A percentile compares a stretch with the other conserved stretches of the same genome.
Conservation (phyloP, 2,113 vertebrate genomes). For the Parus major region DNA sequence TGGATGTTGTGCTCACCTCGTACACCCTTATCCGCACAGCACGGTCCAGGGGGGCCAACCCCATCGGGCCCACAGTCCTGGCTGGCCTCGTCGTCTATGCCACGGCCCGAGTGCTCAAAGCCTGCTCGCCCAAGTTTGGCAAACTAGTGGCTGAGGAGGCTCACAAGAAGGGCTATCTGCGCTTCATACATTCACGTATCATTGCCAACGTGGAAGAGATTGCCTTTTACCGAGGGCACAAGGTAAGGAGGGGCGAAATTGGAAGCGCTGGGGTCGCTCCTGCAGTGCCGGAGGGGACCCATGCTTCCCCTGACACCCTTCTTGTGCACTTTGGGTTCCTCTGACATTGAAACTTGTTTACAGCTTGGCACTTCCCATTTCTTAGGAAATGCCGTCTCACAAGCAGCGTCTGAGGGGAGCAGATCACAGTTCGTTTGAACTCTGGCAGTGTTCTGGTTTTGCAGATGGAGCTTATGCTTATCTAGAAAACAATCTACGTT, state of each 20-base stretch:
- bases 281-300: neutral
- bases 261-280: neutral
- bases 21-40: conserved; percentile 95
- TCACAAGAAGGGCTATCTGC: conserved; percentile 91
- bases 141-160: conserved; percentile 97
- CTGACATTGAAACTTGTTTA: conserved; percentile 23
- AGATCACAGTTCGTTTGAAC: neutral
- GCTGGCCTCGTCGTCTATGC: conserved; percentile 92
- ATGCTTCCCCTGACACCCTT: neutral
- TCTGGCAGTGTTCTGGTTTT: neutral
- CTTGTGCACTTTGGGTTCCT: neutral
- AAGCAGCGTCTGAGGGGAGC: neutral
- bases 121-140: conserved; percentile 94
- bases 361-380: conserved; percentile 26
- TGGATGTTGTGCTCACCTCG: conserved; percentile 94
- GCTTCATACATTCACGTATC: conserved; percentile 95
- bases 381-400: neutral
- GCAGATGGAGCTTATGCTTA: neutral
- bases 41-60: conserved; percentile 87
- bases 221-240: conserved; percentile 97
- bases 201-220: conserved; percentile 98
- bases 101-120: conserved; percentile 91
- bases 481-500: neutral
- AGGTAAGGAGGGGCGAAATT: conserved; percentile 77
- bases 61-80: conserved; percentile 87